Base-by-base conservation (phyloP, 2,113 vertebrate species). In the Tyrannus savana region DNA sequence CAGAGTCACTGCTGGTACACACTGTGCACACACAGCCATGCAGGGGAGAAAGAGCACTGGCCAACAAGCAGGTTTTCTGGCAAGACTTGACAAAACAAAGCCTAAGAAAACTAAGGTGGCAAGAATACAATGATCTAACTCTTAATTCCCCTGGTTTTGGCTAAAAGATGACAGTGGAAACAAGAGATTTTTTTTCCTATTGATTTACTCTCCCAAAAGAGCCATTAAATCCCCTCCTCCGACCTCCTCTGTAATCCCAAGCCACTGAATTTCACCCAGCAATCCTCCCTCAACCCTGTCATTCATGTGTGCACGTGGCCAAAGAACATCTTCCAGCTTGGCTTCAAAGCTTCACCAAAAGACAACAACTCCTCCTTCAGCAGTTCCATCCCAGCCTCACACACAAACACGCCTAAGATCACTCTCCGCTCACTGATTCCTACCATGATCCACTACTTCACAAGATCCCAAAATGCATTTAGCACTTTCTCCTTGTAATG, bases 11-110 rank as follows among this genome's bases (percentile, higher is more conserved):
- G 2, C 3, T 13, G 41, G 7, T 7, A 37, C 39, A 6, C 4
- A 3, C 55, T 5, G 46, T 6, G 14, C 59, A 44, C n/a, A 22
- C 2, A 37, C 58, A 47, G 1, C n/a, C 49, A 31, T 0, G 2
- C 42, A 44, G 18, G 13, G 23, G 0, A 69, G 21, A 77, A 0
- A 66, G 21, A 77, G 41, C 69, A 18, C 60, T 42, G 55, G 13
- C 55, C 50, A 44, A 2, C 3, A 59, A 53, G 23, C 3, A 53
- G 24, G 2, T 1, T 74, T 81, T 55, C 35, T 53, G 10, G 0
- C 44, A 68, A 62, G 33, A 39, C 74, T 21, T 30, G 28, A 25
- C 12, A 82, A 44, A 79, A 46, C 2, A 9, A 81, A 83, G 19
- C 67, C 68, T 52, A 67, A 87, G 42, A 85, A 89, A 81, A 80